Evolutionary conservation across 2,797 vertebrate species (phyloP).

Genomic region (Eleutherodactylus coqui): DNA sequence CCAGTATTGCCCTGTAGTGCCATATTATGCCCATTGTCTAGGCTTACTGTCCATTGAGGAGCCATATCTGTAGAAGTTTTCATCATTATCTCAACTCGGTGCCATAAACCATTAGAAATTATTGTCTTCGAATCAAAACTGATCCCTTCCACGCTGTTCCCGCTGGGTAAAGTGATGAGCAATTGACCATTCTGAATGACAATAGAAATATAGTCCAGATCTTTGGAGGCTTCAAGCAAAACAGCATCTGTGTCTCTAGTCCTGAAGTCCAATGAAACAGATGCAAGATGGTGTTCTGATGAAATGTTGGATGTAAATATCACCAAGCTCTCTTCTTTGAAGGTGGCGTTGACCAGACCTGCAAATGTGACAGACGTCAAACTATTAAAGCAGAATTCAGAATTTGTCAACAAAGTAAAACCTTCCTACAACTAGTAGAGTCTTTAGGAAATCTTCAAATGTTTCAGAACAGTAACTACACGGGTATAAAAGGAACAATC

Average conservation of each 20-base stretch:
- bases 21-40: constrained; percentile 75
- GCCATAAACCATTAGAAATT: constrained; percentile 87
- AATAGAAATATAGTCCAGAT: constrained; percentile 80
- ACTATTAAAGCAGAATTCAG: not conserved
- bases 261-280: constrained; percentile 82
- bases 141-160: constrained; percentile 76
- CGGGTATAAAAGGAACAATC: constrained; percentile 57
- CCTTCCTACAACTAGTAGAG: too few species aligned
- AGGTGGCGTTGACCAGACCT: constrained; percentile 89
- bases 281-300: constrained; percentile 73
- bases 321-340: constrained; percentile 75
- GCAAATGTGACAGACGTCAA: constrained; percentile 40
- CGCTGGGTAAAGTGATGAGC: constrained; percentile 78
- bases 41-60: constrained; percentile 80
- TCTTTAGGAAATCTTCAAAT: too few species aligned
- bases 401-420: not conserved
- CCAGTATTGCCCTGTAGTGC: constrained; percentile 74
- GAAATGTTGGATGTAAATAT: constrained; percentile 79
- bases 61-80: constrained; percentile 68
- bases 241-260: constrained; percentile 84
- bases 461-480: too few species aligned
- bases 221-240: constrained; percentile 76
- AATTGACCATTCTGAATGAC: constrained; percentile 83
- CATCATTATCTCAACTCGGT: constrained; percentile 80
- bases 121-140: constrained; percentile 73